Percentiles rank a stretch among this genome's conserved stretches.
These are phyloP conservation scores for Coilia nasus DNA, from an alignment of 2,797 vertebrate species.

Conservation along the genomic window DNA sequence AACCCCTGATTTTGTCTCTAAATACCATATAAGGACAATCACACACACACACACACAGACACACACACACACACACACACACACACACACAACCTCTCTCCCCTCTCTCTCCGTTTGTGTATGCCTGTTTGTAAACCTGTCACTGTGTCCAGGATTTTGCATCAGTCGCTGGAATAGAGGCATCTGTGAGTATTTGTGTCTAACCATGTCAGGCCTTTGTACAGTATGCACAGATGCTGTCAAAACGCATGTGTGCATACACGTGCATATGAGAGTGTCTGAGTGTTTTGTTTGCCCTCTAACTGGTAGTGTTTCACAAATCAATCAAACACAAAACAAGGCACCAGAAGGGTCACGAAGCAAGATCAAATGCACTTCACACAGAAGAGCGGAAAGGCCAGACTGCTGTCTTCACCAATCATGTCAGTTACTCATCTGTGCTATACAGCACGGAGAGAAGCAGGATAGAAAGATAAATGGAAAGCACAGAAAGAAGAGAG, in stretches of 20 bases:
- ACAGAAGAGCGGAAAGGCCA: conserved; percentile 40
- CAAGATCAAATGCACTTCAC: conserved; percentile 47
- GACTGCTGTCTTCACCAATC: conserved; percentile 37
- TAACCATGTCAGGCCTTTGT: background rate
- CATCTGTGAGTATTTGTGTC: background rate
- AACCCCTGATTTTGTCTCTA: no score
- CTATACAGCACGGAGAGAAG: background rate
- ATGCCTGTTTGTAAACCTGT: background rate
- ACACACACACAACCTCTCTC: no score
- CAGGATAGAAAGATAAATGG: background rate
- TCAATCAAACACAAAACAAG: conserved; percentile 38
- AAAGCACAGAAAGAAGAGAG: background rate
- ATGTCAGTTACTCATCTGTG: conserved; percentile 4
- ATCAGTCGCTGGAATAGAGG: background rate
- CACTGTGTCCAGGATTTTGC: background rate
- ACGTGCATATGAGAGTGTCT: conserved; percentile 30
- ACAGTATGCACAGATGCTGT: background rate
- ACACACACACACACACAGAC: no score
- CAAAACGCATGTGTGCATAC: background rate
- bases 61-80: no score
- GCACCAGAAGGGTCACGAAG: conserved; percentile 38
- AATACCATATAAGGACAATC: background rate
- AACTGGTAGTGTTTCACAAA: conserved; percentile 33
- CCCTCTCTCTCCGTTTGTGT: background rate
- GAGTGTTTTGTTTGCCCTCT: conserved; percentile 43